Evolutionary conservation across 2,888 invertebrate genomes (phyloP), one percentile per base, ranked within the genome.

Genomic region (Aporophyla lueneburgensis): DNA sequence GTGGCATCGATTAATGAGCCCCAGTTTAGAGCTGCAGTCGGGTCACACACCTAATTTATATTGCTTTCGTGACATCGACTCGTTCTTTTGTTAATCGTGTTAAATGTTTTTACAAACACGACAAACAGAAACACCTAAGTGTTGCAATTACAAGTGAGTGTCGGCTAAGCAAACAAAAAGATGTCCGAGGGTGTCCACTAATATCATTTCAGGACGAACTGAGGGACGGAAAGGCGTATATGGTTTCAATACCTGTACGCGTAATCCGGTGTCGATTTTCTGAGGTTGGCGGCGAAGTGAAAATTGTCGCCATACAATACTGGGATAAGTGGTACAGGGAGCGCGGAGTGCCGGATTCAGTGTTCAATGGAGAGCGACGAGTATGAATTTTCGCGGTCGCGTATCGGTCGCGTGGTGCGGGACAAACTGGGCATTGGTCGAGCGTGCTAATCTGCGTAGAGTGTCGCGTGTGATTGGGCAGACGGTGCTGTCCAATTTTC

Each of bases 391-490:
- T 94, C 93, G 91, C 87, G 86, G 89, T 81, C 85, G 89, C 71
- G 68, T 74, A 89, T 89, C 80, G 86, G 89, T 89, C 80, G 87
- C 89, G 90, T 89, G 87, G 91, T 92, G 87, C 88, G 80, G 89
- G 89, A 89, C 89, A 86, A 89, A 92, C 93, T 92, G 92, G 92
- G 91, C 92, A 92, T 92, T 94, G 94, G 93, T 91, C 91, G 94
- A 95, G 91, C 93, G 93, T 93, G 94, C 96, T 96, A 96, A 96
- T 96, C 96, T 96, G 95, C 94, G 94, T 95, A 91, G 96, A 94
- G 95, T 95, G 96, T 95, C 95, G 95, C 95, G 93, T 96, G 93
- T 96, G 96, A 96, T 96, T 96, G 96, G 95, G 92, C 94, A 94
- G 94, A 93, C 94, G 92, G 90, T 92, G 93, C 92, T 94, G 96